Evolutionary conservation across 2,797 vertebrate species (phyloP).

Genomic region (Phylloscopus collybita): DNA sequence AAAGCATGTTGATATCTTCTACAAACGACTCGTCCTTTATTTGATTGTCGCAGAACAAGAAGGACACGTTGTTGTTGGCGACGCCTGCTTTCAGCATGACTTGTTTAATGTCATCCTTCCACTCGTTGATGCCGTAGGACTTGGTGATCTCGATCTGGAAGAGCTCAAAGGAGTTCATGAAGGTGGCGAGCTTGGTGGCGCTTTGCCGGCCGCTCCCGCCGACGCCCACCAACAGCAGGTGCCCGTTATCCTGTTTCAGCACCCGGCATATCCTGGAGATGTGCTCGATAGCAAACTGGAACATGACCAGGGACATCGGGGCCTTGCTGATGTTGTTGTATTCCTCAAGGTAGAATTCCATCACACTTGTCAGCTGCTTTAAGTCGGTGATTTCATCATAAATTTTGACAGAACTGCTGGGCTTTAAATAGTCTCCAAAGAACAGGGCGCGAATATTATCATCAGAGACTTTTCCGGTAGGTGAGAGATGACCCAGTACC

Average conservation of each 20-base stretch:
- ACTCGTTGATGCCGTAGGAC: constrained; percentile 84
- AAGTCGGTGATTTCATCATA: constrained; percentile 92
- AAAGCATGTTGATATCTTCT: constrained; percentile 92
- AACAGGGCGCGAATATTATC: constrained; percentile 89
- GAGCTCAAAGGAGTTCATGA: constrained; percentile 87
- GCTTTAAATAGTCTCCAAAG: constrained; percentile 89
- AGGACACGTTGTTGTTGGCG: constrained; percentile 81
- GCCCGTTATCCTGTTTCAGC: constrained; percentile 90
- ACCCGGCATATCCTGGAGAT: constrained; percentile 93
- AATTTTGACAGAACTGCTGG: constrained; percentile 75
- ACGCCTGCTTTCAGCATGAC: constrained; percentile 90
- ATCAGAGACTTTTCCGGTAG: constrained; percentile 82
- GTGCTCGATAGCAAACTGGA: constrained; percentile 93
- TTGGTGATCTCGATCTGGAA: constrained; percentile 93
- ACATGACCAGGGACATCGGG: constrained; percentile 93
- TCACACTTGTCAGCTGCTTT: constrained; percentile 80
- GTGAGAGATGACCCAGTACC: constrained; percentile 87
- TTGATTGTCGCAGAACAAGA: constrained; percentile 90
- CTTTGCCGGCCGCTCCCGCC: constrained; percentile 92
- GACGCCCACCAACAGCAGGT: constrained; percentile 88
- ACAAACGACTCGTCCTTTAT: constrained; percentile 91
- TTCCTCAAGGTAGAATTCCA: constrained; percentile 91
- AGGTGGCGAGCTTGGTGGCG: constrained; percentile 86
- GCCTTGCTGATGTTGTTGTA: constrained; percentile 91
- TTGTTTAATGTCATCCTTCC: constrained; percentile 90